phyloP scores from a whole-genome alignment of 2,888 invertebrate genomes.

The Platycheirus albimanus region DNA sequence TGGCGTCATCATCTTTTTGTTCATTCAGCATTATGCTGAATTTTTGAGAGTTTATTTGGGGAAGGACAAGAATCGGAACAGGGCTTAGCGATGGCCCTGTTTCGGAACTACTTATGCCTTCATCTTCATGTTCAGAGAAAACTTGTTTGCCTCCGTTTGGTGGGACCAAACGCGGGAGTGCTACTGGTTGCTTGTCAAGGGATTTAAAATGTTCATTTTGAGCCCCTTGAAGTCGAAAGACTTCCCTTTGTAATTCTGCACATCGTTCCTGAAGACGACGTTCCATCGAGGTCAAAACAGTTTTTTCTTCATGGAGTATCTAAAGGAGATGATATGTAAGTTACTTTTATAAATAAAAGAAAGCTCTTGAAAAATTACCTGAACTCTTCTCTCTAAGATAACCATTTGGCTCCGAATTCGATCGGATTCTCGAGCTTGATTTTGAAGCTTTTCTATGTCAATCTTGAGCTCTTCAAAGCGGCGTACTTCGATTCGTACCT shows the following conservation, averaged over 20 bases:
- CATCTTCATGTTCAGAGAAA: slow-evolving; percentile 92
- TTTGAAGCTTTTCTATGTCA: slow-evolving; percentile 90
- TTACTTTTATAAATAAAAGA: background rate
- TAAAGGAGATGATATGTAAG: slow-evolving; percentile 78
- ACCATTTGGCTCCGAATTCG: slow-evolving; percentile 88
- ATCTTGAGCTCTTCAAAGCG: slow-evolving; percentile 90
- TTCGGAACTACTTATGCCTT: slow-evolving; percentile 94
- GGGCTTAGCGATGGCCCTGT: slow-evolving; percentile 88
- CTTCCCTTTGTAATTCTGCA: slow-evolving; percentile 89
- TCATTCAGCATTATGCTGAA: slow-evolving; percentile 79
- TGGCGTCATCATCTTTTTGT: slow-evolving; percentile 85
- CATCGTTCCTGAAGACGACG: slow-evolving; percentile 90
- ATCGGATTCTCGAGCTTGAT: slow-evolving; percentile 88
- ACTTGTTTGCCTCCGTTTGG: slow-evolving; percentile 80
- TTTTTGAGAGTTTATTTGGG: slow-evolving; percentile 84
- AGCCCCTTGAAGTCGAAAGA: slow-evolving; percentile 83
- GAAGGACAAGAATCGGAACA: slow-evolving; percentile 84
- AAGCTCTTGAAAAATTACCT: slow-evolving; percentile 82
- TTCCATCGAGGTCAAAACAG: slow-evolving; percentile 88
- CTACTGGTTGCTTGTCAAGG: slow-evolving; percentile 80
- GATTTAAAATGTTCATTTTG: slow-evolving; percentile 82
- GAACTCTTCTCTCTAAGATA: slow-evolving; percentile 88
- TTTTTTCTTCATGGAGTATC: slow-evolving; percentile 91
- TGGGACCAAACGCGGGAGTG: slow-evolving; percentile 81
- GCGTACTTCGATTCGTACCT: slow-evolving; percentile 87